phyloP scores from a whole-genome alignment of 2,797 vertebrate genomes.

The Acrossocheilus wenchowensis region DNA sequence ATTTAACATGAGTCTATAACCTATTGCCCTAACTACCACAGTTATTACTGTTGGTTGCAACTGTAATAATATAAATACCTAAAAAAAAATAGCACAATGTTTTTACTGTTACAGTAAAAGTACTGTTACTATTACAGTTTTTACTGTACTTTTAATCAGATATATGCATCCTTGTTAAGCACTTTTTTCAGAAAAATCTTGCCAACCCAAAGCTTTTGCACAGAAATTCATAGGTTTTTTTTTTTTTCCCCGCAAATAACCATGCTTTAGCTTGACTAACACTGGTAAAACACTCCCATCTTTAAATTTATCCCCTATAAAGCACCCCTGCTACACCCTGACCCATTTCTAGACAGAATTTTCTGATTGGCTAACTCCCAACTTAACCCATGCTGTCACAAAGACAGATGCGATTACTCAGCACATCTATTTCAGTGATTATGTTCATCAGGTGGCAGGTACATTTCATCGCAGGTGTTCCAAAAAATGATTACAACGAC shows the following conservation, averaged over 20 bases:
- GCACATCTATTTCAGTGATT: background rate
- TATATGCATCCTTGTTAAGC: no score
- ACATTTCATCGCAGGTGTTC: background rate
- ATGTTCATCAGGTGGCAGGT: background rate
- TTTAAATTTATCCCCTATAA: background rate
- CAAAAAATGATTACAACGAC: background rate
- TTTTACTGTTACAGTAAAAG: no score
- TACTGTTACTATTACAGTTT: no score
- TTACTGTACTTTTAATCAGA: no score
- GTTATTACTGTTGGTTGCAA: background rate
- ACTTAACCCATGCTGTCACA: background rate
- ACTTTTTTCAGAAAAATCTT: background rate
- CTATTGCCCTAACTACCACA: background rate
- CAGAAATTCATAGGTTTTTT: background rate
- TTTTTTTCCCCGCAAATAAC: background rate
- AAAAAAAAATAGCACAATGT: no score
- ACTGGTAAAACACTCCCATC: background rate
- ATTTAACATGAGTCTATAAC: background rate
- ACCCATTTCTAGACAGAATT: background rate
- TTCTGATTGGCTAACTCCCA: background rate
- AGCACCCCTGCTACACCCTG: background rate
- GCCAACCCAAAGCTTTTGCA: background rate
- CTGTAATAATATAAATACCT: background rate
- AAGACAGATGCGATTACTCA: background rate
- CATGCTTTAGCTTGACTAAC: background rate